Evolutionary conservation across 2,888 invertebrate genomes (phyloP), one percentile per base, ranked within the genome.

Genomic region (Agrochola lota): DNA sequence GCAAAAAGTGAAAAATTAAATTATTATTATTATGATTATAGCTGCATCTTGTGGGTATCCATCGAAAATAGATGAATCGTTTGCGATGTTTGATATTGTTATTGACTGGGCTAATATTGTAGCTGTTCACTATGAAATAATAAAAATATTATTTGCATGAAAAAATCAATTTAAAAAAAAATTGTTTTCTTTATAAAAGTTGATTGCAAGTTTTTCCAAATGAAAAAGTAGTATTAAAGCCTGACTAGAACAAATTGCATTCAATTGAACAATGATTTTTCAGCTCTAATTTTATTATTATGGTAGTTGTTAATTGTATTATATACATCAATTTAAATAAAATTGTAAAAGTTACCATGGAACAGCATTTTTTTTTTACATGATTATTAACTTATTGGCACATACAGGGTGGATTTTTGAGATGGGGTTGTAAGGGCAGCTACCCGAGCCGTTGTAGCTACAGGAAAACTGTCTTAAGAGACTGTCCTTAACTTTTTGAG

Each of bases 221-320:
- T 30, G 7, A 20, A 8, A 55, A 74, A n/a, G 40, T 8, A 52
- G 20, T 60, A 9, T 8, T n/a, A 46, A 30, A 40, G 23, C 9
- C 30, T 60, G 77, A 77, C 77, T 77, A 77, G 59, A 73, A 52
- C 7, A 30, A 40, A 40, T 74, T 17, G 17, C 15, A 46, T 20
- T 71, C 5, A 59, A 3, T 40, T 26, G 8, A 55, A 15, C 17
- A 49, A 66, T 12, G 4, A 40, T 23, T 52, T 30, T 71, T 71
- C 7, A 57, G n/a, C 20, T 57, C 9, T 57, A 23, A 43, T 30
- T 71, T 71, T 9, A 71, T 20, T 26, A 23, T 30, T 23, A 12
- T 17, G 6, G 6, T 23, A 23, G 70, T 40, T 12, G 20, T 7
- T 52, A 15, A 46, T 46, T 46, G 0, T 46, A 26, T n/a, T n/a